Evolutionary conservation across 2,888 invertebrate genomes (phyloP).

Genomic region (Halictus ligatus): DNA sequence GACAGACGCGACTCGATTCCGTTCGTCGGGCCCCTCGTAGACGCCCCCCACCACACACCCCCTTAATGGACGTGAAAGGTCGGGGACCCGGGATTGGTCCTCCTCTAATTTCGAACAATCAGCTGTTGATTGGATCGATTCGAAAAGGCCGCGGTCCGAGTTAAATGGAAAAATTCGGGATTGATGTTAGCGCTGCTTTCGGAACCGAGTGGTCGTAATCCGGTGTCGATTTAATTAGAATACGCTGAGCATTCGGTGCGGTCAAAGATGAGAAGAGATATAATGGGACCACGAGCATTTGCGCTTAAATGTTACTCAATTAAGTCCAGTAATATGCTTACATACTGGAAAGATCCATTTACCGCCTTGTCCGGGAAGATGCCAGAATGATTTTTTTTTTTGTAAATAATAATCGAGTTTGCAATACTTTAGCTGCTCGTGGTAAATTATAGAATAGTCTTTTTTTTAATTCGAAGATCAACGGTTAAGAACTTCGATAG

Average conservation of each 20-base stretch:
- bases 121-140: conserved; percentile 37
- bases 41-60: conserved; percentile 27
- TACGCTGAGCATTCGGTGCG: not conserved
- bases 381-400: too few species aligned
- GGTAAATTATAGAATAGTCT: too few species aligned
- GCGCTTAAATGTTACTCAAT: too few species aligned
- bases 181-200: not conserved
- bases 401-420: too few species aligned
- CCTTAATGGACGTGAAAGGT: conserved; percentile 60
- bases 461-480: too few species aligned
- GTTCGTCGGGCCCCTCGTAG: conserved; percentile 36
- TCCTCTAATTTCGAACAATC: conserved; percentile 35
- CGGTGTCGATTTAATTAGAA: not conserved
- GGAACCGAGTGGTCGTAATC: not conserved
- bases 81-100: conserved; percentile 53
- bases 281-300: too few species aligned
- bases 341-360: too few species aligned
- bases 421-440: too few species aligned
- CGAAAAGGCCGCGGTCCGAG: conserved; percentile 9
- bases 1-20: conserved; percentile 65
- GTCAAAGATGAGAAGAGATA: too few species aligned
- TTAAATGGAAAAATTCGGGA: not conserved
- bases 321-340: too few species aligned
- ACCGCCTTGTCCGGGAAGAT: too few species aligned
- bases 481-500: too few species aligned